These are phyloP conservation scores for Steinernema feltiae DNA, from an alignment of 1,140 invertebrate species.

Conservation along the genomic window DNA sequence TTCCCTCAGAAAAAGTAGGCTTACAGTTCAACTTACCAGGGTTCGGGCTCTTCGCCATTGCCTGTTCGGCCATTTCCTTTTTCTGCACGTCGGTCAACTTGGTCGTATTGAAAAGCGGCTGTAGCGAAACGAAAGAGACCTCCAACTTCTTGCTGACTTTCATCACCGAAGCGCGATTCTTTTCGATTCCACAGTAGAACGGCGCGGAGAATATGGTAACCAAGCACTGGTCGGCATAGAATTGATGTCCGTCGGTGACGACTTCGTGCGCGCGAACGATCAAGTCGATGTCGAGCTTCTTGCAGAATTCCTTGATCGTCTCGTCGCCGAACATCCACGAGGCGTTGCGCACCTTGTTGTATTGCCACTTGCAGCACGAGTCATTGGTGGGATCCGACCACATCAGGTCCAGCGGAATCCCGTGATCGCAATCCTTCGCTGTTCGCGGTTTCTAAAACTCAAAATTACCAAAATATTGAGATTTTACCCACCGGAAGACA, in stretches of 20 bases:
- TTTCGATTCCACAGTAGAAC: slow-evolving; percentile 39
- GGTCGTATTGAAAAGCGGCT: slow-evolving; percentile 3
- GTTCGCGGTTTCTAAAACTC: slow-evolving; percentile 31
- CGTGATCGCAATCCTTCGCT: slow-evolving; percentile 27
- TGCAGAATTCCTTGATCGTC: slow-evolving; percentile 30
- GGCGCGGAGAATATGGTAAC: slow-evolving; percentile 42
- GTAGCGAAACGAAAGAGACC: background rate
- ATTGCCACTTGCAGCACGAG: slow-evolving; percentile 17
- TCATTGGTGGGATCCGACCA: slow-evolving; percentile 36
- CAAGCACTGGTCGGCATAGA: slow-evolving; percentile 55
- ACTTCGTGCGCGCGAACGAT: slow-evolving; percentile 51
- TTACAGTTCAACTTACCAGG: background rate
- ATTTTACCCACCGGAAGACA: slow-evolving; percentile 5
- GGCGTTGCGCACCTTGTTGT: background rate
- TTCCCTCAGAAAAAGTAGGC: too few species aligned
- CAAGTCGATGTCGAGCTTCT: slow-evolving; percentile 26
- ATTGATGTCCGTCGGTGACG: slow-evolving; percentile 64
- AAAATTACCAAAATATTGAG: background rate
- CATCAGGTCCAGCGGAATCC: slow-evolving; percentile 31
- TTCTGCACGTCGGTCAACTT: background rate
- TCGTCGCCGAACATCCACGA: slow-evolving; percentile 38
- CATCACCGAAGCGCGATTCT: slow-evolving; percentile 30
- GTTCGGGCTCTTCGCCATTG: background rate
- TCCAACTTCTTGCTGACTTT: background rate
- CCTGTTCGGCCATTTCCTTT: background rate